Conservation (phyloP, 2,797 vertebrate species). For the Aldrovandia affinis region DNA sequence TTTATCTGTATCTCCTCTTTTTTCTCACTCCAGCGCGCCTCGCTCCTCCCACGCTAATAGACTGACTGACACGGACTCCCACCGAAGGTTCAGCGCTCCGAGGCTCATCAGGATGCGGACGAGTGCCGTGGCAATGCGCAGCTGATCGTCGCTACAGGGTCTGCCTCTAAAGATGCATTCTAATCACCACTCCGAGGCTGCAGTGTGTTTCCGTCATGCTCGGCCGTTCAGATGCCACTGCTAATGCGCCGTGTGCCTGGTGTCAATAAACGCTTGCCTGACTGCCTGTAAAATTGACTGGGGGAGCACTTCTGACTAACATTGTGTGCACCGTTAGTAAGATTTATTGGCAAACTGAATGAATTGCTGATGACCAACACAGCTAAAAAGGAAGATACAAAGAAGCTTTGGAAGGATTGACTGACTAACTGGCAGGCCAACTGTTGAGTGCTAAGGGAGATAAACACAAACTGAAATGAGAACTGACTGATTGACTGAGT, state of each 20-base stretch:
- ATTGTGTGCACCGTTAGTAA: not conserved
- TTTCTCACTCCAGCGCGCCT: constrained; percentile 35
- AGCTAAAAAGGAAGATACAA: not conserved
- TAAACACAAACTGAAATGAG: not conserved
- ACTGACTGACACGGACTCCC: not conserved
- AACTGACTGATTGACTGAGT: not conserved
- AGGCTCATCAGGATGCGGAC: not conserved
- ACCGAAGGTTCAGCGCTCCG: not conserved
- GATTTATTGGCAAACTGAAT: not conserved
- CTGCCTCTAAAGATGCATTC: not conserved
- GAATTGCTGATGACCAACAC: not conserved
- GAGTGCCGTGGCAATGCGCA: not conserved
- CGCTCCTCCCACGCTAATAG: constrained; percentile 15
- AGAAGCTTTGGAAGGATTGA: not conserved
- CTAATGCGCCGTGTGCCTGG: not conserved
- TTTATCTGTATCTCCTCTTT: not conserved
- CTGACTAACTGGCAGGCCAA: too few relatives aligned
- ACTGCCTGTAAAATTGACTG: not conserved
- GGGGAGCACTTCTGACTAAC: not conserved
- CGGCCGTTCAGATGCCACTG: not conserved
- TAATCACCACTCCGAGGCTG: not conserved
- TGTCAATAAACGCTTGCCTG: not conserved
- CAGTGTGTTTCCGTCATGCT: not conserved
- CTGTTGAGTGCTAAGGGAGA: not conserved
- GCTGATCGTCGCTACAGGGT: not conserved